These are phyloP conservation scores for Diachrysia chrysitis DNA, from an alignment of 2,888 invertebrate genomes.

Conservation along the genomic window DNA sequence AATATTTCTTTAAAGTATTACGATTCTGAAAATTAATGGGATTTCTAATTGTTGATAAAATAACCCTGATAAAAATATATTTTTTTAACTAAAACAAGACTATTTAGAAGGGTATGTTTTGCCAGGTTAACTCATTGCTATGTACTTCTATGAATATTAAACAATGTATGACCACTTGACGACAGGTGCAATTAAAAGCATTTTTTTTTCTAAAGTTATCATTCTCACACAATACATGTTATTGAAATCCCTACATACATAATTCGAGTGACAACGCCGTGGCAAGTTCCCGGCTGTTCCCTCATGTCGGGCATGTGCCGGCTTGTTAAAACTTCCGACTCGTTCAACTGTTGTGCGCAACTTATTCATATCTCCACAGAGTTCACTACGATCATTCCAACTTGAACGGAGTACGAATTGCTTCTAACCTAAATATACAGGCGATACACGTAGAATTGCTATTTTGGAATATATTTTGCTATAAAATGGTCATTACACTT, in stretches of 20 bases:
- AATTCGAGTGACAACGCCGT: no score
- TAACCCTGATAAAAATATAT: background rate
- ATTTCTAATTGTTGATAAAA: background rate
- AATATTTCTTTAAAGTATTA: background rate
- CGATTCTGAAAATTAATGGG: background rate
- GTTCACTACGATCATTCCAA: constrained; percentile 17
- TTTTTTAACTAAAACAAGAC: no score
- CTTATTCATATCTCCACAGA: constrained; percentile 41
- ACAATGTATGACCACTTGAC: no score
- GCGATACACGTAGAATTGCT: background rate
- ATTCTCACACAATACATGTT: no score
- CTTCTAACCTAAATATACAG: background rate
- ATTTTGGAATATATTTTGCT: background rate
- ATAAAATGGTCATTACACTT: background rate
- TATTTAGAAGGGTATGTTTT: no score
- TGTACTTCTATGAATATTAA: no score
- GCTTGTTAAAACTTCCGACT: constrained; percentile 13
- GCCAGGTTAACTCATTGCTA: no score
- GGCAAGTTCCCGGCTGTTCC: constrained; percentile 10
- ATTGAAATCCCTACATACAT: no score
- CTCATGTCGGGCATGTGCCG: background rate
- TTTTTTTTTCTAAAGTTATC: no score
- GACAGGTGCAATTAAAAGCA: no score
- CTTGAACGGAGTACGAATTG: constrained; percentile 12
- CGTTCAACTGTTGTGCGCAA: constrained; percentile 18